Conservation (phyloP, 1,140 invertebrate genomes). For the Orius insidiosus region DNA sequence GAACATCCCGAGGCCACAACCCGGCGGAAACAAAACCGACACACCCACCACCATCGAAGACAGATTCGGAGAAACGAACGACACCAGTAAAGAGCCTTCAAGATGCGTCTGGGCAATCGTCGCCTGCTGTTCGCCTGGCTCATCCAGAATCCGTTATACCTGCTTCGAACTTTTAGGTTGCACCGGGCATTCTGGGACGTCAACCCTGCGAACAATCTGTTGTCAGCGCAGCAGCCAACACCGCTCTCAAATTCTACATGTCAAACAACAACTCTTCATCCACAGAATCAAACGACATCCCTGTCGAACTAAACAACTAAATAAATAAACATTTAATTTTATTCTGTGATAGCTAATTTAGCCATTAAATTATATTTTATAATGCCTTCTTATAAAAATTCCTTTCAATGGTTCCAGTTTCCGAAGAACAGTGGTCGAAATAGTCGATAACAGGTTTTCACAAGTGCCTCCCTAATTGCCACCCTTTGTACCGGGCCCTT, state of each 20-base stretch:
- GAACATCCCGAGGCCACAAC: background rate
- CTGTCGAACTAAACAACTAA: too few relatives aligned
- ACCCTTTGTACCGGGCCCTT: too few relatives aligned
- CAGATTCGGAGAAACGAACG: slow-evolving; percentile 8
- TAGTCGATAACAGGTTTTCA: too few relatives aligned
- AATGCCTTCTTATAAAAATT: too few relatives aligned
- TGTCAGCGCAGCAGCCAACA: slow-evolving; percentile 30
- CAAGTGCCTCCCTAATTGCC: too few relatives aligned
- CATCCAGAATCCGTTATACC: slow-evolving; percentile 25
- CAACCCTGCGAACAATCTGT: slow-evolving; percentile 37
- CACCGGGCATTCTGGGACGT: slow-evolving; percentile 40
- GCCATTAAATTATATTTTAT: too few relatives aligned
- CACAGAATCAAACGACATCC: too few relatives aligned
- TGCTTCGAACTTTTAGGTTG: slow-evolving; percentile 50
- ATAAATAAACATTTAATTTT: too few relatives aligned
- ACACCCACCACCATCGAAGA: background rate
- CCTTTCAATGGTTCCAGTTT: too few relatives aligned
- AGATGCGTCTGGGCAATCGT: slow-evolving; percentile 46
- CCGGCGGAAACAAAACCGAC: background rate
- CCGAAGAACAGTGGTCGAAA: too few relatives aligned
- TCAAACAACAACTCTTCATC: background rate
- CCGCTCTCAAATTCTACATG: slow-evolving; percentile 29
- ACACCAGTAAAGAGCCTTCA: slow-evolving; percentile 25
- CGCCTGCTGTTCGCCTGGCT: slow-evolving; percentile 37
- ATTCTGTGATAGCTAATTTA: too few relatives aligned